Evolutionary conservation across 2,888 invertebrate species (phyloP).

Genomic region (Cosmia pyralina): DNA sequence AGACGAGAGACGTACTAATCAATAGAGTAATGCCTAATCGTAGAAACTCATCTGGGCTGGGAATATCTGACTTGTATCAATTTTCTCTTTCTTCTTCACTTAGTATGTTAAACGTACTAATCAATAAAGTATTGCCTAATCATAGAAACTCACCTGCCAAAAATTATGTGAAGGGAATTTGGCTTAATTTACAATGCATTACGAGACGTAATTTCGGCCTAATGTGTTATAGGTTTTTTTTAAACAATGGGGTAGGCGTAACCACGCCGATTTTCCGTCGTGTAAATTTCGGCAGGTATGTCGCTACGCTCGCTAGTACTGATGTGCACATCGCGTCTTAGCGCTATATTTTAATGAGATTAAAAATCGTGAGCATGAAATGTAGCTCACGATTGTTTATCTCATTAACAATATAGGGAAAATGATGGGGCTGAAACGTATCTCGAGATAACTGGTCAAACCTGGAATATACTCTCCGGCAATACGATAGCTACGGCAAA

Average conservation of each 20-base stretch:
- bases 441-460: neutral
- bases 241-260: neutral
- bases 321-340: neutral
- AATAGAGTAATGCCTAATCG: too few species aligned
- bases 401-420: neutral
- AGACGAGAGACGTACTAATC: too few species aligned
- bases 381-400: neutral
- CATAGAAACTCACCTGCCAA: constrained; percentile 2
- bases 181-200: neutral
- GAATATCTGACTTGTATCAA: neutral
- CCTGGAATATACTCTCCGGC: too few species aligned
- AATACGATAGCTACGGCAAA: neutral
- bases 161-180: constrained; percentile 1
- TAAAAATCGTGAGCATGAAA: neutral
- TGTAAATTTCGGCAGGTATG: neutral
- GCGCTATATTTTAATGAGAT: too few species aligned
- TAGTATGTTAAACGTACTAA: neutral
- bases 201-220: constrained; percentile 3
- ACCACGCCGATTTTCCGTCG: neutral
- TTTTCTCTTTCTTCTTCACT: neutral
- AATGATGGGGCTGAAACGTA: neutral
- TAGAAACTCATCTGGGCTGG: too few species aligned
- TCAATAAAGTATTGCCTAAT: neutral
- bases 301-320: neutral
- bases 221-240: neutral